Conservation (phyloP, 2,888 invertebrate species). For the Nephrotoma guestfalica region DNA sequence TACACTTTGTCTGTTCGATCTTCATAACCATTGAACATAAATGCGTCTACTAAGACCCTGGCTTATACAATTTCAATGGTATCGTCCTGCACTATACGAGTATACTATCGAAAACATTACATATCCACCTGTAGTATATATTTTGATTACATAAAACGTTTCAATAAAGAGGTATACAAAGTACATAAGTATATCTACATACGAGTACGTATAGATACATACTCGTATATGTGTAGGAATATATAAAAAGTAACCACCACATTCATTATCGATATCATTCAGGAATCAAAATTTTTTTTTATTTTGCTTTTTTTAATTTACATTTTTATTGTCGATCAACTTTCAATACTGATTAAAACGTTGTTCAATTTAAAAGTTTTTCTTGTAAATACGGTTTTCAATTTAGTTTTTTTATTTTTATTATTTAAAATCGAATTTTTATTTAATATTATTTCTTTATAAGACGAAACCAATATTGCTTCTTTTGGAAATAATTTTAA, state of each 20-base stretch:
- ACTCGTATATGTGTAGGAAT: background rate
- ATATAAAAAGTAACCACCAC: background rate
- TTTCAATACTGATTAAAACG: constrained; percentile 4
- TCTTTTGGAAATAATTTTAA: background rate
- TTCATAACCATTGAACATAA: too few relatives aligned
- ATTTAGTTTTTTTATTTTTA: background rate
- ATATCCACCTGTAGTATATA: background rate
- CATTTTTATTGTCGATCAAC: constrained; percentile 2
- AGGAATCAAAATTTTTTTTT: constrained; percentile 1
- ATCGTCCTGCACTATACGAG: too few relatives aligned
- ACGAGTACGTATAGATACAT: background rate
- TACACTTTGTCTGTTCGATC: too few relatives aligned
- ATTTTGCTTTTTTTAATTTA: background rate
- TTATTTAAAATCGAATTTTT: background rate
- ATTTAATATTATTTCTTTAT: background rate
- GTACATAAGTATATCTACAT: background rate
- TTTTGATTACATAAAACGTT: background rate
- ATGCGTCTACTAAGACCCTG: too few relatives aligned
- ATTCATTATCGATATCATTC: background rate
- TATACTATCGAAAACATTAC: background rate
- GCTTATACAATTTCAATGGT: too few relatives aligned
- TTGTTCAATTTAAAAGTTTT: background rate
- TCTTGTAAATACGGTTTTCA: background rate
- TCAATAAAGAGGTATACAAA: background rate
- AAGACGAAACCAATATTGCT: background rate